Conservation (phyloP, 92 coral and sea anemone species). For the Galaxea fascicularis region DNA sequence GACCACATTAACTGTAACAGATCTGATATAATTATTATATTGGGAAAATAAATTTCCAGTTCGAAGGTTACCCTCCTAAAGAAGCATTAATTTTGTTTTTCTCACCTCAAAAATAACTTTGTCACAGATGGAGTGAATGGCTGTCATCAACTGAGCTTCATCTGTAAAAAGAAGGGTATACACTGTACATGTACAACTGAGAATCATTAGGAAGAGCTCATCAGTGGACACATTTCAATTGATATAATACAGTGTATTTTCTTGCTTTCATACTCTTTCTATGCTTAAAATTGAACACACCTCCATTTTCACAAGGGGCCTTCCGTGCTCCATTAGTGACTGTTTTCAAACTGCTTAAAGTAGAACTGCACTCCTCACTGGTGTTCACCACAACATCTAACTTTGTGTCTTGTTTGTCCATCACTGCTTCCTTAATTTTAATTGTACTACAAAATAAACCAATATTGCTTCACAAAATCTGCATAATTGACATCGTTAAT, state of each 20-base stretch:
- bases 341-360: too few relatives aligned
- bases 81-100: neutral
- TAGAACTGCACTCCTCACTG: neutral
- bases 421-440: neutral
- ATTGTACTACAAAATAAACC: neutral
- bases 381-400: neutral
- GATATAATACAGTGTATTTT: too few relatives aligned
- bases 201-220: neutral
- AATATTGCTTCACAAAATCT: neutral
- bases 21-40: too few relatives aligned
- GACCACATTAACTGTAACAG: too few relatives aligned
- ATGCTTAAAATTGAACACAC: neutral
- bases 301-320: constrained; percentile 3
- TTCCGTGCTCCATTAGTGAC: neutral
- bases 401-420: neutral
- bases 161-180: neutral
- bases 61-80: neutral
- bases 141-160: constrained; percentile 12
- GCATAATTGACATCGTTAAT: too few relatives aligned
- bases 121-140: neutral
- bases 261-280: neutral
- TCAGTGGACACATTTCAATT: neutral
- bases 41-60: too few relatives aligned
- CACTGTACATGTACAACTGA: neutral
- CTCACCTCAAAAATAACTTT: constrained; percentile 50